Evolutionary conservation across 2,888 invertebrate genomes (phyloP).

Genomic region (Ferdinandea cuprea): DNA sequence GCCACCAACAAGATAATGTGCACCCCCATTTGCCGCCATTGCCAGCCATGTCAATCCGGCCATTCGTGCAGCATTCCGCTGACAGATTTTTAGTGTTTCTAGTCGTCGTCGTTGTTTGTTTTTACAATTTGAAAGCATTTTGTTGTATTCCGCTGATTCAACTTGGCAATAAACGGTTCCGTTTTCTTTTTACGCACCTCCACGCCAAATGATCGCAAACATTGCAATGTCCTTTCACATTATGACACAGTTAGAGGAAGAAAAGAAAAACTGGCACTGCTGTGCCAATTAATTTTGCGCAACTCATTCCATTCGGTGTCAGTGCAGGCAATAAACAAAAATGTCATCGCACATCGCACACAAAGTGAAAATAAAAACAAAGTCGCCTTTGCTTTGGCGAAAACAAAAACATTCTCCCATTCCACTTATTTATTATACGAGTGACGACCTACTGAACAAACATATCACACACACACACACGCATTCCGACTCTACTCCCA

Average conservation of each 20-base stretch:
- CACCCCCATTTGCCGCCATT: conserved; percentile 50
- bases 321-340: conserved; percentile 67
- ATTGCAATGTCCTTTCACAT: conserved; percentile 21
- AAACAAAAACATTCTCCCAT: conserved; percentile 50
- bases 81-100: neutral
- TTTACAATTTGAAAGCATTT: conserved; percentile 76
- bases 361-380: conserved; percentile 55
- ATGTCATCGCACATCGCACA: conserved; percentile 54
- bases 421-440: neutral
- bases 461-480: conserved; percentile 28
- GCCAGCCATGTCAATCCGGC: conserved; percentile 33
- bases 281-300: conserved; percentile 45
- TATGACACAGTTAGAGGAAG: conserved; percentile 29
- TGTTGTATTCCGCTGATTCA: conserved; percentile 63
- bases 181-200: conserved; percentile 48
- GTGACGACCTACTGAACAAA: conserved; percentile 13
- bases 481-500: neutral
- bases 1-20: conserved; percentile 36
- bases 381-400: conserved; percentile 22
- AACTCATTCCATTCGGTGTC: conserved; percentile 40
- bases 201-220: conserved; percentile 18
- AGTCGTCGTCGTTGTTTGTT: conserved; percentile 37
- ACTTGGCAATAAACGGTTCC: conserved; percentile 41
- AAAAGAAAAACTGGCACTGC: conserved; percentile 1
- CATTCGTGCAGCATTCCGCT: neutral